A percentile compares a stretch with the other conserved stretches of the same genome.
phyloP scores from a whole-genome alignment of 2,797 vertebrate genomes.

The Sphenopsis melanotis region DNA sequence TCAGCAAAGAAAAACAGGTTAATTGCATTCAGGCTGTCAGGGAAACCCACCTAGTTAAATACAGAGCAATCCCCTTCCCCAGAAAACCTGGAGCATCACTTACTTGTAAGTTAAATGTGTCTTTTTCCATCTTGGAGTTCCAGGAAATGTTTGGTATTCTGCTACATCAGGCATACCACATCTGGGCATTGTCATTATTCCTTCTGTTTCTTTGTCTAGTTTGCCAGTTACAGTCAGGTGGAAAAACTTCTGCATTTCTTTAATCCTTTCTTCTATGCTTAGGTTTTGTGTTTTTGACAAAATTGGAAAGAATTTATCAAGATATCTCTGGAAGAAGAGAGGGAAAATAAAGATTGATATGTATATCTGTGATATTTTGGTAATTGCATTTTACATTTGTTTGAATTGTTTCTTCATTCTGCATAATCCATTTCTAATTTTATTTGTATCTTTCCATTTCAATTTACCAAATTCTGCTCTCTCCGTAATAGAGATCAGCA shows the following conservation, averaged over 20 bases:
- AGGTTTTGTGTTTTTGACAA: neutral
- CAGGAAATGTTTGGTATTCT: constrained; percentile 34
- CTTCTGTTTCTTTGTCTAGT: constrained; percentile 63
- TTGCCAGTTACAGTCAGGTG: constrained; percentile 77
- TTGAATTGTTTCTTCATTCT: neutral
- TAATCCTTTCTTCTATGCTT: constrained; percentile 67
- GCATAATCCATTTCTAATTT: neutral
- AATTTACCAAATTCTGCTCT: neutral
- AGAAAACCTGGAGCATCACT: neutral
- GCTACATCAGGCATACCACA: constrained; percentile 81
- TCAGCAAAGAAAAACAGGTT: neutral
- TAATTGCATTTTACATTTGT: neutral
- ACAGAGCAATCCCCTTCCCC: neutral
- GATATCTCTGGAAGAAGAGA: constrained; percentile 70
- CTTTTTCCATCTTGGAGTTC: constrained; percentile 72
- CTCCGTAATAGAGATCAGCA: neutral
- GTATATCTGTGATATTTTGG: neutral
- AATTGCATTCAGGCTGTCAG: neutral
- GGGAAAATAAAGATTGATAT: neutral
- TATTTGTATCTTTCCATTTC: neutral
- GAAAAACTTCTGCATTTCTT: constrained; percentile 84
- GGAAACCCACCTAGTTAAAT: neutral
- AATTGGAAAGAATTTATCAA: constrained; percentile 73
- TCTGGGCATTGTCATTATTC: constrained; percentile 73
- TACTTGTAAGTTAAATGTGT: constrained; percentile 81